Conservation (phyloP, 2,888 invertebrate species). For the Chironomus riparius region DNA sequence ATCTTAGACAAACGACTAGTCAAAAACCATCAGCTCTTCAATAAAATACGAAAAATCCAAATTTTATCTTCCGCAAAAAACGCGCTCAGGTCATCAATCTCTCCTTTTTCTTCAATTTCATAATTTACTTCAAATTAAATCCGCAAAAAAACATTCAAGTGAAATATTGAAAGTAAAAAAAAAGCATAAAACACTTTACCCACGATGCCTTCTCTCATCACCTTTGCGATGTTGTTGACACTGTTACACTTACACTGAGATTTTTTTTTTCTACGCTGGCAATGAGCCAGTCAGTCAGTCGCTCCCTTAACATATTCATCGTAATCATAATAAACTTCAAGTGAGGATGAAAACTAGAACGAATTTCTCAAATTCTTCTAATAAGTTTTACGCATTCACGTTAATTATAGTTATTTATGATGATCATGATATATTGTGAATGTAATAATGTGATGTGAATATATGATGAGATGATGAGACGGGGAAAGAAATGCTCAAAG, state of each 20-base stretch:
- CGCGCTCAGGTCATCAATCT: no score
- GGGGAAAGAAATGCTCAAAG: no score
- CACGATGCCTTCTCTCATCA: neutral
- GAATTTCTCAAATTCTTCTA: slow-evolving; percentile 10
- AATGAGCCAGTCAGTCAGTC: neutral
- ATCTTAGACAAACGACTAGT: no score
- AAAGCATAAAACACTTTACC: neutral
- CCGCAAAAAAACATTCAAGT: no score
- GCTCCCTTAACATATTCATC: neutral
- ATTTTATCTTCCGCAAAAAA: no score
- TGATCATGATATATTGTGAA: neutral
- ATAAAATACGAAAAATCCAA: no score
- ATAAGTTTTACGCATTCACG: neutral
- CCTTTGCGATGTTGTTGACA: neutral
- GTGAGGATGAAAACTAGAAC: slow-evolving; percentile 13
- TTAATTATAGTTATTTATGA: slow-evolving; percentile 17
- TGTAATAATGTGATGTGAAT: neutral
- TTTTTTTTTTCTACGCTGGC: neutral
- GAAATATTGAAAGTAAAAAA: neutral
- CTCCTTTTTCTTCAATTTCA: no score
- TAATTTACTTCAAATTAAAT: no score
- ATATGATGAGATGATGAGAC: neutral
- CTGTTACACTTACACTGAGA: neutral
- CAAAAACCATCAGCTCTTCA: no score
- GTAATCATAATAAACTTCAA: neutral